Evolutionary conservation across 2,797 vertebrate species (phyloP), one percentile per base, ranked within the genome.

Genomic region (Meda fulgida): DNA sequence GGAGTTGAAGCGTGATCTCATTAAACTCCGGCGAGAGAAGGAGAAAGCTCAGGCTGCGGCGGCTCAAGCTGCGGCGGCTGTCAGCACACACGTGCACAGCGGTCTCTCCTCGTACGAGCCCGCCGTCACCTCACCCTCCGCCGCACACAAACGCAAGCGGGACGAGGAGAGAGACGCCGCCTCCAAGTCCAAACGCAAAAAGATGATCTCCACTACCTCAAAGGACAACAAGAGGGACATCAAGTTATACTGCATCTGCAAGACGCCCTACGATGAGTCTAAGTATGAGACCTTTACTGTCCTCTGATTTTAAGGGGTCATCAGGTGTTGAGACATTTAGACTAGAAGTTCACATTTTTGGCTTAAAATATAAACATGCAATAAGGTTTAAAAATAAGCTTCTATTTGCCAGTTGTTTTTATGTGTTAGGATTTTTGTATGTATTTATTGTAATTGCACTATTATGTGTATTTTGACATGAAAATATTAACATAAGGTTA

Each of bases 171-270:
- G 89, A n/a, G 93, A 95, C 76, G 91, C 92, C 51, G 91, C 92
- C 51, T 94, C 93, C 7, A 99, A 97, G 94, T 96, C 96, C 92
- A 99, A 99, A 95, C 99, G 98, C 92, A 99, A 98, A 95, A 99
- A 98, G 95, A 98, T 97, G 94, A 96, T 97, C 87, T 97, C 96
- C 91, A 97, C 98, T 95, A 97, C 97, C 95, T 97, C 97, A 94
- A 98, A 98, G 95, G 98, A 99, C 92, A 95, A 94, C 82, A 99
- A 97, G 95, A 98, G 98, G 93, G 98, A 99, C 95, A 98, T 95
- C 92, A 99, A 99, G 91, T 94, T 99, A 92, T 99, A 99, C 94
- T 99, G 98, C 92, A 94, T 99, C 93, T 99, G 98, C 94, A 99
- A 98, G 94, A 99, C 98, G 4, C 96, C 97, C 87, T 99, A 99